phyloP scores from a whole-genome alignment of 2,113 vertebrate genomes.

The Lepus timidus region DNA sequence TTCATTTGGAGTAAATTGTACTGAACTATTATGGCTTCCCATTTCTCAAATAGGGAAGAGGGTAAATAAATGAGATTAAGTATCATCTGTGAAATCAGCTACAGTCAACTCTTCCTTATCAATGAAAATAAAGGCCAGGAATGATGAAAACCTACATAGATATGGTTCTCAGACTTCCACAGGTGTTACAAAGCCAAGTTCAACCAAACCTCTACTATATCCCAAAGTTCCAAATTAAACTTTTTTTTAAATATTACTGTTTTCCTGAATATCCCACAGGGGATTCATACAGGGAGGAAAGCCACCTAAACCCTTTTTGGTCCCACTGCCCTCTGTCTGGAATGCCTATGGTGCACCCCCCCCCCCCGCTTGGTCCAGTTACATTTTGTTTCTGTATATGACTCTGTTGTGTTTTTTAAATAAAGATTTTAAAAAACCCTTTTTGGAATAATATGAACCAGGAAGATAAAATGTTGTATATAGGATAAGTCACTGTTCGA shows the following conservation, averaged over 20 bases:
- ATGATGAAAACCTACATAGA: background rate
- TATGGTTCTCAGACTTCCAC: background rate
- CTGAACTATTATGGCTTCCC: background rate
- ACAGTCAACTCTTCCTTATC: background rate
- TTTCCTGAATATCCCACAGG: background rate
- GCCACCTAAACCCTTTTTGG: background rate
- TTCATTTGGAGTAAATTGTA: background rate
- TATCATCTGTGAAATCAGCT: background rate
- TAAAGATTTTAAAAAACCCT: slow-evolving; percentile 81
- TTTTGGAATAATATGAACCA: slow-evolving; percentile 24
- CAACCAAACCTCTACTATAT: background rate
- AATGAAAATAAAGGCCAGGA: background rate
- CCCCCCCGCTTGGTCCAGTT: slow-evolving; percentile 78
- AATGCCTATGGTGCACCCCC: slow-evolving; percentile 79
- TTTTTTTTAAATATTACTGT: slow-evolving; percentile 25
- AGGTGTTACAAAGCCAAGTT: slow-evolving; percentile 8
- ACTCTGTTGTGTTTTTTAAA: slow-evolving; percentile 90
- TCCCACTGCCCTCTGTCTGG: slow-evolving; percentile 76
- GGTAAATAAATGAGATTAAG: background rate
- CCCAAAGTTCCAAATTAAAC: background rate
- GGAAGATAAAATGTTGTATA: background rate
- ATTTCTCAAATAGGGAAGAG: slow-evolving; percentile 35
- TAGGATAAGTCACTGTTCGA: background rate
- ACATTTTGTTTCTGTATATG: slow-evolving; percentile 86
- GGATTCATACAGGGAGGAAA: background rate